Evolutionary conservation across 2,888 invertebrate species (phyloP).

Genomic region (Drosophila antonietae): DNA sequence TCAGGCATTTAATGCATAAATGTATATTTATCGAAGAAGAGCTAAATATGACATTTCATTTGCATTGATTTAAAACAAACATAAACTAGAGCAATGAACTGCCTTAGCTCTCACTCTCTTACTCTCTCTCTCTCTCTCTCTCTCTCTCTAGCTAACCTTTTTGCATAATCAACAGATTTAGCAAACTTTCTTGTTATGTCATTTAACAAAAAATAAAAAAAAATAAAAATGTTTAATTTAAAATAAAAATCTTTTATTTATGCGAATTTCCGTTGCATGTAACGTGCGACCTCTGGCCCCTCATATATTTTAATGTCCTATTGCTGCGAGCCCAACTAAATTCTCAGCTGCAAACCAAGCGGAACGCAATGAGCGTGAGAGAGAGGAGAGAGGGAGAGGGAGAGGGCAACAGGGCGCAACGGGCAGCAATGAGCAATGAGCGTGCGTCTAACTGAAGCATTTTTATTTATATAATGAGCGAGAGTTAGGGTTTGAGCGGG

Average conservation of each 20-base stretch:
- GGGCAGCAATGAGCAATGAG: constrained; percentile 13
- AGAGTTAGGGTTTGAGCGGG: neutral
- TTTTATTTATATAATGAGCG: neutral
- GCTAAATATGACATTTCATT: neutral
- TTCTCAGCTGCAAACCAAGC: constrained; percentile 43
- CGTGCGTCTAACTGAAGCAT: constrained; percentile 9
- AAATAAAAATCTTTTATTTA: constrained; percentile 21
- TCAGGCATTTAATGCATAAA: neutral
- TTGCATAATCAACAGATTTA: neutral
- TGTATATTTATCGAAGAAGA: neutral
- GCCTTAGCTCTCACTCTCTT: neutral
- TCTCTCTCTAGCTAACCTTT: neutral
- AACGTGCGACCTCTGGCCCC: constrained; percentile 5
- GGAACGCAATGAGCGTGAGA: constrained; percentile 31
- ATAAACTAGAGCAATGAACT: constrained; percentile 33
- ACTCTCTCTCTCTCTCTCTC: neutral
- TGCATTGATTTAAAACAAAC: neutral
- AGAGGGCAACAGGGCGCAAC: neutral
- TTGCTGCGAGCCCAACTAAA: constrained; percentile 31
- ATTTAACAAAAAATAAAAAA: constrained; percentile 7
- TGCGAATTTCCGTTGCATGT: constrained; percentile 22
- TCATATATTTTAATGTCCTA: constrained; percentile 20
- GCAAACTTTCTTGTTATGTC: constrained; percentile 40
- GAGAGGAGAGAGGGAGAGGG: no score
- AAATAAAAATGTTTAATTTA: neutral